Base-by-base conservation (phyloP, 2,797 vertebrate species). In the Muraenolepis orangiensis region DNA sequence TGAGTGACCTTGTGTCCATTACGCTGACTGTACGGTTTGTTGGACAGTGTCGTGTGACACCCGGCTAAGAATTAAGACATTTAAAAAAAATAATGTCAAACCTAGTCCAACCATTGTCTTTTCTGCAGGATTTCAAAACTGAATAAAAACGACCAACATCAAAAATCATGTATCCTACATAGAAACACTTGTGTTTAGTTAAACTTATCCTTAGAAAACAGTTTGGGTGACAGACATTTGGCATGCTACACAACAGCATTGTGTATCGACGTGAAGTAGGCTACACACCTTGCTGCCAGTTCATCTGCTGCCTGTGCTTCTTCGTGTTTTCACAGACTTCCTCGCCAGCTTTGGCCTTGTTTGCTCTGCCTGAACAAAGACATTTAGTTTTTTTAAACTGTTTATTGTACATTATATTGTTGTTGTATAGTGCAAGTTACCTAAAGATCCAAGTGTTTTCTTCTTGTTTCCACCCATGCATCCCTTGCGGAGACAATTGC, bases 231-330 rank as follows among this genome's bases (percentile, higher is more conserved):
- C 61, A 6, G 61, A 23, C 26, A 28, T 66, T n/a, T 7, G 20
- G 7, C 20, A 26, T 16, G 20, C 23, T 23, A 14, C 11, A 51
- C 20, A 6, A 61, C 18, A 14, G 11, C 16, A 18, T 18, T 3
- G 14, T 66, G 16, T 40, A n/a, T 32, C 28, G n/a, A 61, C 23
- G 20, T 34, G 30, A 2, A 1, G 11, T 5, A 32, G 12, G 29
- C 18, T 13, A 30, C 69, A 38, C 75, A 90, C 88, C 85, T 80
- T 78, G 80, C 26, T 70, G 77, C 70, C 70, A 83, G 72, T 69
- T 76, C 67, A 67, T 85, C 81, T 79, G 38, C 5, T 72, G 82
- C 31, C 57, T 1, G 8, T 38, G 30, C 70, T 73, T 84, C 82
- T 66, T 87, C 16, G 69, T 80, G 12, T 26, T 82, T 31, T 51